Conservation (phyloP, 2,113 vertebrate species). For the Neogobius melanostomus region DNA sequence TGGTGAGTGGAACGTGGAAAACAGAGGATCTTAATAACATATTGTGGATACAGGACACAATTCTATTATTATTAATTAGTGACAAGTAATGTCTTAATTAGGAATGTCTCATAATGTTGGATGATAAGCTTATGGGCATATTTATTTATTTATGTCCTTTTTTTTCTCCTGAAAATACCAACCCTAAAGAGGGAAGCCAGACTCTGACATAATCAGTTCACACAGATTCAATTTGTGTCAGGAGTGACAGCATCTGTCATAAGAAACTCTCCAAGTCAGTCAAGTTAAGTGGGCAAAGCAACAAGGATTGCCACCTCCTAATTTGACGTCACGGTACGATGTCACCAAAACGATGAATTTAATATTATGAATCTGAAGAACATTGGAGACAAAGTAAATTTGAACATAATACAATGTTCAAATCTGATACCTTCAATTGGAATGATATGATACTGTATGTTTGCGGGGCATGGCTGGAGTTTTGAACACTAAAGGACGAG, state of each 20-base stretch:
- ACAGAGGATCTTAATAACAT: too few species aligned
- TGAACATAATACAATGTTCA: not conserved
- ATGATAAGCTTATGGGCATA: too few species aligned
- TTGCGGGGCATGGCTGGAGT: not conserved
- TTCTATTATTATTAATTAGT: too few species aligned
- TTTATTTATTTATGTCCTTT: not conserved
- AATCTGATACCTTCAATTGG: not conserved
- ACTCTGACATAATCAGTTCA: slow-evolving; percentile 30
- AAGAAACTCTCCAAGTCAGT: slow-evolving; percentile 17
- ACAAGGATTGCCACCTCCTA: not conserved
- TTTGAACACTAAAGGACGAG: slow-evolving; percentile 17
- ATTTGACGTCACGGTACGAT: not conserved
- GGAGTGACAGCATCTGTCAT: slow-evolving; percentile 33
- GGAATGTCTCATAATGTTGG: too few species aligned
- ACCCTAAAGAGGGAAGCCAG: slow-evolving; percentile 1
- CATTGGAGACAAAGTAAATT: not conserved
- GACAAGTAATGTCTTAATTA: too few species aligned
- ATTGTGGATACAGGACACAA: too few species aligned
- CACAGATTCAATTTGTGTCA: slow-evolving; percentile 24
- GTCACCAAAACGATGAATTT: too few species aligned
- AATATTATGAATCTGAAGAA: not conserved
- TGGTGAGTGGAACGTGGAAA: too few species aligned
- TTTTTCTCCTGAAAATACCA: slow-evolving; percentile 32
- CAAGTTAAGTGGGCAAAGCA: not conserved
- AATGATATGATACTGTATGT: not conserved